Base-by-base conservation (phyloP, 2,888 invertebrate species). In the Hypercompe scribonia region DNA sequence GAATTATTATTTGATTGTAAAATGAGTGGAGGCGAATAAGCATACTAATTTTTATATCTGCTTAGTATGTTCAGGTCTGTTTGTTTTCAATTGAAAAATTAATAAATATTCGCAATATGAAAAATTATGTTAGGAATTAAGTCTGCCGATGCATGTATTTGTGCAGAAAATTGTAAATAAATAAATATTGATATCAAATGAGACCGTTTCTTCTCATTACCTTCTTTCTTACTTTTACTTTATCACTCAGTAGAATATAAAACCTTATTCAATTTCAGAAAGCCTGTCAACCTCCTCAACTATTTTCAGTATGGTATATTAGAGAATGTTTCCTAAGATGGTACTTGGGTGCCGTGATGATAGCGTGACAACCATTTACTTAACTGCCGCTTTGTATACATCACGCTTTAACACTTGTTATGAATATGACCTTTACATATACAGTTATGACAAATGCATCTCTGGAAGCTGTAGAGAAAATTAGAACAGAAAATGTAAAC, bases 301-400 rank as follows among this genome's bases (percentile, higher is more conserved):
- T 74, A 77, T 28, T 65, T 66, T 11, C 13, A 73, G 69, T 73
- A 65, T 50, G 73, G 74, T 75, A 74, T 69, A 73, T 54, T 33
- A 74, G 68, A 78, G 78, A 73, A 77, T 77, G 78, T 73, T 70
- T 78, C 74, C 78, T 84, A 82, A 83, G 82, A 84, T 63, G 81
- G 79, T 80, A 80, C 83, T 87, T 82, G 75, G 75, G 79, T 54
- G 73, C 65, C 67, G 63, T 63, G 75, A 80, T 82, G 71, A 85
- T 79, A 78, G 78, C 74, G 73, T 67, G 70, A 64, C n/a, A 68
- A 74, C 77, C 78, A 72, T 83, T 79, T 73, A 78, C 78, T 74
- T 77, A 81, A 84, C 82, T 78, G 58, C 74, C 75, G 46, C 71
- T 74, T 76, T 70, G 69, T 63, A 69, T 74, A 71, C 36, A 68